Evolutionary conservation across 2,888 invertebrate genomes (phyloP).

Genomic region (Rhagophthalmus giganteus): DNA sequence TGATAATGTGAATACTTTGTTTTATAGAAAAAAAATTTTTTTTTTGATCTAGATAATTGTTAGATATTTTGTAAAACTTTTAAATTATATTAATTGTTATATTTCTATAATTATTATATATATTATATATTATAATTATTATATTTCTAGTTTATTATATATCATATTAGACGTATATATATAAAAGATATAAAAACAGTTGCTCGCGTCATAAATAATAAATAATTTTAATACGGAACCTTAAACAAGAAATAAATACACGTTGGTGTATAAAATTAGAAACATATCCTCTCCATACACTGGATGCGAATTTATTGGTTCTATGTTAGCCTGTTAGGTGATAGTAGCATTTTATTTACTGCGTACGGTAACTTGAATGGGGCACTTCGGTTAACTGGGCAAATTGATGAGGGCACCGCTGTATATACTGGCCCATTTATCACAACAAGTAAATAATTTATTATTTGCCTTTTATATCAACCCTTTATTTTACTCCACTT

Average conservation of each 20-base stretch:
- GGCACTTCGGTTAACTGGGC: conserved; percentile 17
- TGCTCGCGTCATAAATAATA: no score
- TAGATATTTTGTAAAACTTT: no score
- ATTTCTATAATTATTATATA: no score
- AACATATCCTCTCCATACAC: neutral
- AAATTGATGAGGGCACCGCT: conserved; percentile 20
- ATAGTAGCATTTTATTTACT: conserved; percentile 18
- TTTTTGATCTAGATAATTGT: no score
- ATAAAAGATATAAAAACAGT: no score
- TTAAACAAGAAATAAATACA: neutral
- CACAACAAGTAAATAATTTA: conserved; percentile 20
- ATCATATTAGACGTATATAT: no score
- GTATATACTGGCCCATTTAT: conserved; percentile 13
- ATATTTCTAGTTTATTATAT: no score
- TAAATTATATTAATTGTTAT: no score
- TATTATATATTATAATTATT: no score
- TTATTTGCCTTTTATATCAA: conserved; percentile 10
- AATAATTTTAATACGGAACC: no score
- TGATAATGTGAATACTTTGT: no score
- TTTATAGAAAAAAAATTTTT: no score
- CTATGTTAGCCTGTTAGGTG: conserved; percentile 10
- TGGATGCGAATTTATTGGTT: conserved; percentile 13
- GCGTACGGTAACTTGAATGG: conserved; percentile 16
- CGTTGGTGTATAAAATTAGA: conserved; percentile 6
- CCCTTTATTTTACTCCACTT: conserved; percentile 9